phyloP scores from a whole-genome alignment of 2,888 invertebrate species.

The Lamellibrachia columna region DNA sequence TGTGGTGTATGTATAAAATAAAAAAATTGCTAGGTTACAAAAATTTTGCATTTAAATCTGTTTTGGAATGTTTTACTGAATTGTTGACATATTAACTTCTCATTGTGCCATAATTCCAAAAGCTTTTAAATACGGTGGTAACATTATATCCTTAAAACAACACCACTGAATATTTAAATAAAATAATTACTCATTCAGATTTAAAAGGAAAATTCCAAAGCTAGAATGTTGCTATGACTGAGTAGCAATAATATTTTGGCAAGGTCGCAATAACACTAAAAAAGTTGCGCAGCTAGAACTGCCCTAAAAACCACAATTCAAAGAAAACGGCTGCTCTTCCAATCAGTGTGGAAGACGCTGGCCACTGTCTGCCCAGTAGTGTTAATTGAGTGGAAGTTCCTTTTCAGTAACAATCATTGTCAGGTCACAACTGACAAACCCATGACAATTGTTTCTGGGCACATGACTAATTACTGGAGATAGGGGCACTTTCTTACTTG shows the following conservation, averaged over 20 bases:
- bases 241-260: background rate
- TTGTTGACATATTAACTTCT: too few species aligned
- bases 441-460: background rate
- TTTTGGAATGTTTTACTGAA: too few species aligned
- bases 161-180: too few species aligned
- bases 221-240: background rate
- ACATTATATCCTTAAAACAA: too few species aligned
- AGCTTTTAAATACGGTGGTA: too few species aligned
- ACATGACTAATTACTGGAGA: background rate
- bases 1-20: too few species aligned
- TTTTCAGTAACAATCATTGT: background rate
- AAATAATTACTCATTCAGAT: too few species aligned
- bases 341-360: background rate
- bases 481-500: background rate
- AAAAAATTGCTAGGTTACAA: too few species aligned
- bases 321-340: background rate
- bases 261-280: background rate
- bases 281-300: background rate
- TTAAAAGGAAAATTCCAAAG: too few species aligned
- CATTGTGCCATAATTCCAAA: too few species aligned
- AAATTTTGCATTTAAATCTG: too few species aligned
- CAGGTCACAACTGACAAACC: background rate
- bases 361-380: background rate
- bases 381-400: background rate
- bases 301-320: background rate